phyloP scores from a whole-genome alignment of 2,888 invertebrate species.

The Nasonovia ribisnigri region DNA sequence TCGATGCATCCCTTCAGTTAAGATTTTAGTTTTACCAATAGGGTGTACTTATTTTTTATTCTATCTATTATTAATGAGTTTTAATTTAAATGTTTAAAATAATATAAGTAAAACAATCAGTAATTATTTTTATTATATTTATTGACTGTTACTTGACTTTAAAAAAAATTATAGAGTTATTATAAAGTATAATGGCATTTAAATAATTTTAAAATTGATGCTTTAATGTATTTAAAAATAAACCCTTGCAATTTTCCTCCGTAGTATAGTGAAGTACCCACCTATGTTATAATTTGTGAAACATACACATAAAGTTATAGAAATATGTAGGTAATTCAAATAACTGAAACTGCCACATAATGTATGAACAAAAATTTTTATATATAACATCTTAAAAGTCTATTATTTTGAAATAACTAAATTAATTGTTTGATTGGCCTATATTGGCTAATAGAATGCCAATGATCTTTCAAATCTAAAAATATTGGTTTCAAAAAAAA shows the following conservation, averaged over 20 bases:
- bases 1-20: too few relatives aligned
- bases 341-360: background rate
- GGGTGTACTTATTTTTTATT: too few relatives aligned
- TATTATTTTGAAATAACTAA: background rate
- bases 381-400: background rate
- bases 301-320: background rate
- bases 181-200: background rate
- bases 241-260: background rate
- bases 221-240: background rate
- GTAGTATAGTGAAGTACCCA: background rate
- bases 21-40: too few relatives aligned
- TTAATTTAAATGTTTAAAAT: too few relatives aligned
- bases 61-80: too few relatives aligned
- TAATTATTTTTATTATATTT: background rate
- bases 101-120: too few relatives aligned
- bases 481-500: background rate
- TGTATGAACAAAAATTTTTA: background rate
- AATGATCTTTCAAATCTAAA: background rate
- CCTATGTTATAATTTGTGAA: background rate
- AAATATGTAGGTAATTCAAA: background rate
- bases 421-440: background rate
- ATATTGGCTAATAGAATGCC: background rate
- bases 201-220: background rate
- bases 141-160: background rate
- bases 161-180: background rate